phyloP scores from a whole-genome alignment of 2,888 invertebrate genomes.

The Crioceris asparagi region DNA sequence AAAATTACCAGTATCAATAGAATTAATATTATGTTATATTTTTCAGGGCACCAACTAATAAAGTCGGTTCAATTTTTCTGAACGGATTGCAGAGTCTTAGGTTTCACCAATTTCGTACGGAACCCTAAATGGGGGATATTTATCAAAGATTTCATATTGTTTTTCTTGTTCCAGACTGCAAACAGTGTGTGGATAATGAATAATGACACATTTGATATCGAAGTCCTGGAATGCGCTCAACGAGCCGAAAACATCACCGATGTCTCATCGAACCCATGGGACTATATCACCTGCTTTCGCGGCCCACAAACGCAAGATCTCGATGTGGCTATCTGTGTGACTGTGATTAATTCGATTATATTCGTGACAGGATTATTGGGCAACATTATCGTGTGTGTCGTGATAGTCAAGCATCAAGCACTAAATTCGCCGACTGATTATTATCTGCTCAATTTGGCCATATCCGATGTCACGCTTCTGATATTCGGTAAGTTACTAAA shows the following conservation, averaged over 20 bases:
- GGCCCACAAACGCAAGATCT: constrained; percentile 32
- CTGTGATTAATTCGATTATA: constrained; percentile 61
- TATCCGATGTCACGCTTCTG: constrained; percentile 74
- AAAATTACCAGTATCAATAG: too few species aligned
- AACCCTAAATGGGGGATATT: too few species aligned
- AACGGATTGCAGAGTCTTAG: too few species aligned
- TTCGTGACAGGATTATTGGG: constrained; percentile 78
- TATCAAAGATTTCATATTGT: too few species aligned
- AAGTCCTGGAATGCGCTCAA: too few species aligned
- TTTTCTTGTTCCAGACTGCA: too few species aligned
- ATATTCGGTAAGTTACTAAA: constrained; percentile 59
- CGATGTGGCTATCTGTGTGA: constrained; percentile 42
- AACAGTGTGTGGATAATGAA: too few species aligned
- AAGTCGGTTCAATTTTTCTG: too few species aligned
- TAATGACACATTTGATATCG: too few species aligned
- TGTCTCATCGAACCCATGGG: constrained; percentile 18
- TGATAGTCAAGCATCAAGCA: constrained; percentile 66
- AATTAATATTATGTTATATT: too few species aligned
- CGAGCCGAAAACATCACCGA: constrained; percentile 12
- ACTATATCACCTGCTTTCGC: constrained; percentile 24
- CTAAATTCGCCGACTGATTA: constrained; percentile 90
- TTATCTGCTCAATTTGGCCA: constrained; percentile 78
- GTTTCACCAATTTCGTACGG: too few species aligned
- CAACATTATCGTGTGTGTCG: constrained; percentile 74
- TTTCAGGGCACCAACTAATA: too few species aligned